Percentiles rank a stretch among this genome's conserved stretches.
These are phyloP conservation scores for Cataglyphis albicans DNA, from an alignment of 2,888 invertebrate species.

Conservation along the genomic window DNA sequence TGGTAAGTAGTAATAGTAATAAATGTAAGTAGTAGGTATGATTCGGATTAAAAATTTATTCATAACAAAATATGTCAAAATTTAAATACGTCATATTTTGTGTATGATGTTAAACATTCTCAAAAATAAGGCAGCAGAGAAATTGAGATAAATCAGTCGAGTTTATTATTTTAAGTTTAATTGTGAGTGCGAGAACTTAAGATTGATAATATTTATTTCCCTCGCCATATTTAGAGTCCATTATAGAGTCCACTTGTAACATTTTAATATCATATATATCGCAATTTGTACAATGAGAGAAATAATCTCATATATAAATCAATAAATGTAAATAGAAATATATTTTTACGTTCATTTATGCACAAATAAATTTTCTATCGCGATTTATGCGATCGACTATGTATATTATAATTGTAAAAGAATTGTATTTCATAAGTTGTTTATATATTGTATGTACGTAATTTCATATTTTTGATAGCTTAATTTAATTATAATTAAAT, in stretches of 20 bases:
- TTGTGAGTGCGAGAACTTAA: neutral
- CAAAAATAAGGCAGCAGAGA: neutral
- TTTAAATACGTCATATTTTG: slow-evolving; percentile 37
- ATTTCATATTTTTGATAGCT: slow-evolving; percentile 46
- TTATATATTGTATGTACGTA: neutral
- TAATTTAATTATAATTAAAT: slow-evolving; percentile 40
- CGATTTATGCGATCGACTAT: neutral
- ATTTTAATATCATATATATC: slow-evolving; percentile 23
- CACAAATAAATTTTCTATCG: slow-evolving; percentile 11
- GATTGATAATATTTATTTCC: slow-evolving; percentile 28
- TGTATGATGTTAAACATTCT: neutral
- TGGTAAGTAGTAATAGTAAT: slow-evolving; percentile 62
- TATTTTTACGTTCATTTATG: slow-evolving; percentile 20
- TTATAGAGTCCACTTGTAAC: neutral
- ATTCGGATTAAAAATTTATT: slow-evolving; percentile 40
- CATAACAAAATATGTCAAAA: slow-evolving; percentile 27
- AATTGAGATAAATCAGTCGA: neutral
- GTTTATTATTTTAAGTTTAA: slow-evolving; percentile 16
- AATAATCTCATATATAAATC: slow-evolving; percentile 8
- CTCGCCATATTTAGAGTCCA: slow-evolving; percentile 5
- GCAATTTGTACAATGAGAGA: slow-evolving; percentile 19
- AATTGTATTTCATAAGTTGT: slow-evolving; percentile 20
- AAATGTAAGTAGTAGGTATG: slow-evolving; percentile 30
- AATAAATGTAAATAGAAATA: slow-evolving; percentile 22
- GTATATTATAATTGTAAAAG: slow-evolving; percentile 17